These are phyloP conservation scores for Quadroppia sp. DNA, from an alignment of 2,888 invertebrate species.

Conservation along the genomic window DNA sequence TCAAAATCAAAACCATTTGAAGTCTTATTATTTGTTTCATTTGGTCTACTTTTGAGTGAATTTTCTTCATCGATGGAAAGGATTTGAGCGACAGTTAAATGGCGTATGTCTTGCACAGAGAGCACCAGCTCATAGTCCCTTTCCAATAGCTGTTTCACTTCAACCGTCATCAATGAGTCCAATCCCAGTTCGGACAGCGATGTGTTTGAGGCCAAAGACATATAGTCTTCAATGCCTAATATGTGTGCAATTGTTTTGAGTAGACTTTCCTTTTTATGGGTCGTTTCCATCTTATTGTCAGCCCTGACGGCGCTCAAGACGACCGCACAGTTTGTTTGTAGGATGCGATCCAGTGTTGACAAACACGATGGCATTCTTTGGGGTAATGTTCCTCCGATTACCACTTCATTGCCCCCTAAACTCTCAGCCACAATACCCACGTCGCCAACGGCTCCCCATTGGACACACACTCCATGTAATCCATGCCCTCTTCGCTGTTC, in stretches of 20 bases:
- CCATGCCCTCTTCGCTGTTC: slow-evolving; percentile 77
- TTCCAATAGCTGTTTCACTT: slow-evolving; percentile 93
- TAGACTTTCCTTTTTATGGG: slow-evolving; percentile 30
- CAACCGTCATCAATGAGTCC: slow-evolving; percentile 98
- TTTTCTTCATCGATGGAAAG: slow-evolving; percentile 55
- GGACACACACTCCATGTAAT: slow-evolving; percentile 73
- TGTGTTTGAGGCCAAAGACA: slow-evolving; percentile 68
- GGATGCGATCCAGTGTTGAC: slow-evolving; percentile 80
- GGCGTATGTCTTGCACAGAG: slow-evolving; percentile 84
- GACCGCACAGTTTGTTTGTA: slow-evolving; percentile 70
- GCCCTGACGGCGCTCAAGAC: slow-evolving; percentile 55
- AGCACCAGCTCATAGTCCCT: slow-evolving; percentile 84
- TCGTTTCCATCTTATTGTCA: slow-evolving; percentile 8
- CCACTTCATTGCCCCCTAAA: slow-evolving; percentile 79
- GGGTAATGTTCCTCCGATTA: slow-evolving; percentile 83
- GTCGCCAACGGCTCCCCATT: slow-evolving; percentile 98
- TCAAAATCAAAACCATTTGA: background rate
- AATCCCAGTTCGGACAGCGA: slow-evolving; percentile 91
- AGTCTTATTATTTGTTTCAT: background rate
- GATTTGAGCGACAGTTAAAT: slow-evolving; percentile 71
- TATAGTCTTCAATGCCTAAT: slow-evolving; percentile 73
- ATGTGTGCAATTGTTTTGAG: background rate
- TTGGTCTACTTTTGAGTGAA: background rate
- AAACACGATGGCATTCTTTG: slow-evolving; percentile 91
- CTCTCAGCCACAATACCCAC: slow-evolving; percentile 86